These are phyloP conservation scores for Penaeus chinensis DNA, from an alignment of 1,140 invertebrate species.

Conservation along the genomic window DNA sequence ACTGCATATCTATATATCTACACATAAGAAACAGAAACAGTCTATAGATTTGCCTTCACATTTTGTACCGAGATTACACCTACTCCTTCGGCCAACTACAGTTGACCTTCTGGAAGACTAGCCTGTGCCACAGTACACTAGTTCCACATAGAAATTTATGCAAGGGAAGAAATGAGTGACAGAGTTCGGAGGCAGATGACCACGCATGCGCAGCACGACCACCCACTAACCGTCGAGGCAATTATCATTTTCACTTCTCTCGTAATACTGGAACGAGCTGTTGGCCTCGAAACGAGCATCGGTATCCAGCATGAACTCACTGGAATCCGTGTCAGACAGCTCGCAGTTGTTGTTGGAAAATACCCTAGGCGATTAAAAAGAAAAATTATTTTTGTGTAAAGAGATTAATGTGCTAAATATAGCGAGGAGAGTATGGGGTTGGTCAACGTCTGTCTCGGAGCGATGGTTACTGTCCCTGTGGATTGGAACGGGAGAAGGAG, in stretches of 20 bases:
- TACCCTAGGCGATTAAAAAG: not conserved
- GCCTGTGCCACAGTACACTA: too few species aligned
- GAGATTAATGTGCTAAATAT: not conserved
- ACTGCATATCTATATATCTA: too few species aligned
- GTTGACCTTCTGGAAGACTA: too few species aligned
- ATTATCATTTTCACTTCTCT: conserved; percentile 13
- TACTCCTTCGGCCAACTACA: too few species aligned
- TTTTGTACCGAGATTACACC: too few species aligned
- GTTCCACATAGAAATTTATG: too few species aligned
- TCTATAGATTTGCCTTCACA: too few species aligned
- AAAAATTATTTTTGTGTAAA: not conserved
- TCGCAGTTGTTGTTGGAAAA: conserved; percentile 50
- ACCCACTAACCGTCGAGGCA: conserved; percentile 46
- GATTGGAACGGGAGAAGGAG: not conserved
- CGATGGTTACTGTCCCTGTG: too few species aligned
- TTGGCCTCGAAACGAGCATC: conserved; percentile 26
- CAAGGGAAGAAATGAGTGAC: too few species aligned
- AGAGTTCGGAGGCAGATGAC: not conserved
- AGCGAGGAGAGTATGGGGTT: too few species aligned
- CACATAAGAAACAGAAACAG: too few species aligned
- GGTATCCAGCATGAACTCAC: not conserved
- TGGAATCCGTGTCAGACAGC: conserved; percentile 36
- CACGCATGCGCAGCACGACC: not conserved
- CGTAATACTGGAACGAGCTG: conserved; percentile 38
- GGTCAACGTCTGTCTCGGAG: too few species aligned